Evolutionary conservation across 2,113 vertebrate species (phyloP).

Genomic region (Ploceus nigricollis): DNA sequence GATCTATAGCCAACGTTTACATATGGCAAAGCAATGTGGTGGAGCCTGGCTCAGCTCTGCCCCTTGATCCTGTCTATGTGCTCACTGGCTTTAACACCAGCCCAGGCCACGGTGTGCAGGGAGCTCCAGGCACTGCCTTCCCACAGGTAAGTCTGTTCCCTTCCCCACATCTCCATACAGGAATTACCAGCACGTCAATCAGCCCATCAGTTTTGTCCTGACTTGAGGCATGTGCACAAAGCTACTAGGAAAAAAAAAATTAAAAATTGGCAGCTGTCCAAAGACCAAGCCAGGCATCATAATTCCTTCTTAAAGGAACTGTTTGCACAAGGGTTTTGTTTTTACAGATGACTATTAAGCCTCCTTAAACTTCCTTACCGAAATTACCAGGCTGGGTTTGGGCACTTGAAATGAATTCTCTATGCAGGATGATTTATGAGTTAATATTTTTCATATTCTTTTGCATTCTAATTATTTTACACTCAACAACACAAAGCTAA

Average conservation of each 20-base stretch:
- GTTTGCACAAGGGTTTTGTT: not conserved
- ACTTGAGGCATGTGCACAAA: not conserved
- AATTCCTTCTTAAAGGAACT: slow-evolving; percentile 1
- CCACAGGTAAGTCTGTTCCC: slow-evolving; percentile 59
- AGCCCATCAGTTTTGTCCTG: not conserved
- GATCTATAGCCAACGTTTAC: not conserved
- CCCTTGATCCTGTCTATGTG: not conserved
- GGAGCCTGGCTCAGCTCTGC: slow-evolving; percentile 27
- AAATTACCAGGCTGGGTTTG: not conserved
- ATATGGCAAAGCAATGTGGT: not conserved
- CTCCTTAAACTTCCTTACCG: not conserved
- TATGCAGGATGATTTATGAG: not conserved
- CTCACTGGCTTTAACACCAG: not conserved
- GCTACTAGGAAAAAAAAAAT: not conserved
- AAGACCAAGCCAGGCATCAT: not conserved
- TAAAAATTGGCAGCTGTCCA: not conserved
- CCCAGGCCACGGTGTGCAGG: not conserved
- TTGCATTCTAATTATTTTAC: not conserved
- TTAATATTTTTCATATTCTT: not conserved
- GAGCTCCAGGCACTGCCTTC: not conserved
- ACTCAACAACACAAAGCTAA: not conserved
- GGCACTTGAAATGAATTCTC: not conserved
- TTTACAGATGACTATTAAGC: not conserved
- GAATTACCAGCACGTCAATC: not conserved
- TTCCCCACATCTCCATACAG: not conserved